Conservation (phyloP, 1,140 invertebrate genomes). For the Bombus turneri region DNA sequence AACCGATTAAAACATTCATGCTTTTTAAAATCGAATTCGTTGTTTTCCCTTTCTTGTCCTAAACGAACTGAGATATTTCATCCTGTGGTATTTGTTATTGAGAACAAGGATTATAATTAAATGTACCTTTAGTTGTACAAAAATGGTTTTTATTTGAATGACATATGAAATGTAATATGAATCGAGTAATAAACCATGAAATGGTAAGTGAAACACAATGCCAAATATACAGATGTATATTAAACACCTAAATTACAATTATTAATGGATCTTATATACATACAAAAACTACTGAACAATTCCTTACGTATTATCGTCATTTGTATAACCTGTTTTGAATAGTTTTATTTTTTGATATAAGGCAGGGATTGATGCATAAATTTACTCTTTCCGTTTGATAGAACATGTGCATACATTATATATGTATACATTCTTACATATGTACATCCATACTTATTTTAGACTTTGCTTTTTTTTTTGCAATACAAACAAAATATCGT, state of each 20-base stretch:
- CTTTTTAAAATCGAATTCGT: not conserved
- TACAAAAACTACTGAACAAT: constrained; percentile 66
- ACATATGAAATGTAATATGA: constrained; percentile 61
- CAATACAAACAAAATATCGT: constrained; percentile 23
- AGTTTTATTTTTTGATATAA: constrained; percentile 42
- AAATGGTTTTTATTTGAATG: constrained; percentile 69
- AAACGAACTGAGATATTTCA: not conserved
- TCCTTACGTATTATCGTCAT: constrained; percentile 55
- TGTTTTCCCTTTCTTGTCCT: not conserved
- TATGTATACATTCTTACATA: constrained; percentile 47
- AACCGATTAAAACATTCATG: not conserved
- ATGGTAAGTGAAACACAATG: constrained; percentile 55
- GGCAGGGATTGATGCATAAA: constrained; percentile 43
- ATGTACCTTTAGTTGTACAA: constrained; percentile 60
- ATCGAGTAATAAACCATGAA: constrained; percentile 52
- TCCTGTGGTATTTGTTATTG: constrained; percentile 19
- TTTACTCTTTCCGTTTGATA: constrained; percentile 39
- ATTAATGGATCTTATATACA: constrained; percentile 35
- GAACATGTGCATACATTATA: constrained; percentile 51
- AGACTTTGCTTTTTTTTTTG: constrained; percentile 11
- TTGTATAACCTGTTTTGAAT: constrained; percentile 37
- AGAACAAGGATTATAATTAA: constrained; percentile 22
- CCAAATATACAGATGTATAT: constrained; percentile 47
- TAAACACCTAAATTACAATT: constrained; percentile 42
- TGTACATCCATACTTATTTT: constrained; percentile 31